Evolutionary conservation across 2,797 vertebrate genomes (phyloP), one percentile per base, ranked within the genome.

Genomic region (Acanthurus leucopareius): DNA sequence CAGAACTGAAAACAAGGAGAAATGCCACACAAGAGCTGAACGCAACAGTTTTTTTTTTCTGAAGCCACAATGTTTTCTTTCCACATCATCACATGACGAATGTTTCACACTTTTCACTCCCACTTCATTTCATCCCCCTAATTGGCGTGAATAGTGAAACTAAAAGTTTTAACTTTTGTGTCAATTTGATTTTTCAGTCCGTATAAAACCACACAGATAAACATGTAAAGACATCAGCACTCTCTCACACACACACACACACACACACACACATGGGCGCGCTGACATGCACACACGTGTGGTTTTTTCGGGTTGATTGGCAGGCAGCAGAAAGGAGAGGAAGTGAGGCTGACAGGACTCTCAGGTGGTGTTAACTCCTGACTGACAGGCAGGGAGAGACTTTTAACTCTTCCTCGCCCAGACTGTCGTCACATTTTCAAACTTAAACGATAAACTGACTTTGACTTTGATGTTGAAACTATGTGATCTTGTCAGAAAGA

Each of bases 301-400:
- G 63, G 69, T 75, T 85, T 83, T 82, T 35, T 47, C 5, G 2
- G 65, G n/a, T 81, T 94, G 92, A 93, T 90, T 94, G 94, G 75
- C 93, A 93, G 89, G 83, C 22, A 16, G 86, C 75, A 79, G 84
- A 88, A 90, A 92, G 89, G 70, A 89, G 76, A 94, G 94, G 93
- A 93, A 93, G 87, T 83, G 85, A 87, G 64, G 82, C 69, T 93
- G 93, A 94, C 92, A 91, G 80, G 82, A 77, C 86, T 91, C 90
- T 94, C 85, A 91, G 91, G 87, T 91, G 88, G 88, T 88, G 93
- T 93, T 93, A 93, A 91, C 87, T 82, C 69, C 81, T 87, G 84
- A 87, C 62, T 90, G 92, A 92, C 91, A 91, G 86, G 70, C 57
- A 54, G 68, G 77, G 79, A 59, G 57, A 74, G 53, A 19, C 35